Evolutionary conservation across 2,797 vertebrate species (phyloP).

Genomic region (Propithecus perrieri): DNA sequence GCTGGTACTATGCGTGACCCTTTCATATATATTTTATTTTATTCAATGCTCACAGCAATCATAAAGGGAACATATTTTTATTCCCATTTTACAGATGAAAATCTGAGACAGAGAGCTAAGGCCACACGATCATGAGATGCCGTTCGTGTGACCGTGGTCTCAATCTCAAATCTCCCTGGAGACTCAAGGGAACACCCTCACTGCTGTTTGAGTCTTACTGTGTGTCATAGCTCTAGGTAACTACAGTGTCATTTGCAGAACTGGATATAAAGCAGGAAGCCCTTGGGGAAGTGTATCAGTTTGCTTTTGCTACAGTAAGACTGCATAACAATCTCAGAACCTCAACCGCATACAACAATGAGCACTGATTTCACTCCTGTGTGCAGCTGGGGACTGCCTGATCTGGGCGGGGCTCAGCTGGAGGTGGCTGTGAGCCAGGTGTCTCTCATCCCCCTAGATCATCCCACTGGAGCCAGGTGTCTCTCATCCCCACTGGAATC

Average conservation of each 20-base stretch:
- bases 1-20: neutral
- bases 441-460: too few relatives aligned
- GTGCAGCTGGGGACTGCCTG: neutral
- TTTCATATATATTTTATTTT: neutral
- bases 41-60: neutral
- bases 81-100: neutral
- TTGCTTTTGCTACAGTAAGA: neutral
- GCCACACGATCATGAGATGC: neutral
- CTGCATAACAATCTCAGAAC: neutral
- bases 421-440: neutral
- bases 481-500: neutral
- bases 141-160: neutral
- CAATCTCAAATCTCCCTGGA: neutral
- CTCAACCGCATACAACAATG: neutral
- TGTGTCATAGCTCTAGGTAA: neutral
- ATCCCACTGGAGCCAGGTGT: too few relatives aligned
- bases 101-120: neutral
- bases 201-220: neutral
- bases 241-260: neutral
- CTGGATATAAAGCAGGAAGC: neutral
- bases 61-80: neutral
- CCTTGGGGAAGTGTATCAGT: neutral
- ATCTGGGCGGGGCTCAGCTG: neutral
- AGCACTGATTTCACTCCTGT: accelerated
- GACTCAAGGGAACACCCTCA: too few relatives aligned